phyloP scores from a whole-genome alignment of 2,113 vertebrate species.

The Rousettus leschenaultii region DNA sequence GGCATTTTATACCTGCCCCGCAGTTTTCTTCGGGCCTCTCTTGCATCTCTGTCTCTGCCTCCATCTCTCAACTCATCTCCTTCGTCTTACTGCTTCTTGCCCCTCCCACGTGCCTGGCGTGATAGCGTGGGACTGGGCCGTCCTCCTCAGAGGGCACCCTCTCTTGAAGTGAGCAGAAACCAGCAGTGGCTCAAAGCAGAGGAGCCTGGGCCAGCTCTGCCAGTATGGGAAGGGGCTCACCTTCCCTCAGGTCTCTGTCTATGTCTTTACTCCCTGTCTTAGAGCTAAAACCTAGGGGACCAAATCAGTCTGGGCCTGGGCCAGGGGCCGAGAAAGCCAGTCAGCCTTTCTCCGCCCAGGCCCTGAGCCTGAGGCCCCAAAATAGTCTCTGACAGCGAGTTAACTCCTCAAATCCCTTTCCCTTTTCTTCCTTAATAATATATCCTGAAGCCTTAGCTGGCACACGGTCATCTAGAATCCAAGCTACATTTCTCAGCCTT shows the following conservation, averaged over 20 bases:
- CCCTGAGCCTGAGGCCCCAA: background rate
- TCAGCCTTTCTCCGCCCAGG: background rate
- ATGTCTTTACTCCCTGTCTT: background rate
- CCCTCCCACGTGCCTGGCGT: background rate
- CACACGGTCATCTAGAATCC: background rate
- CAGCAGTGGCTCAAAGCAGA: background rate
- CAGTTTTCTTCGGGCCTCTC: background rate
- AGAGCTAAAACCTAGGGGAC: background rate
- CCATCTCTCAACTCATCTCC: background rate
- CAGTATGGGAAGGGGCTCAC: no score
- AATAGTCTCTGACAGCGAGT: background rate
- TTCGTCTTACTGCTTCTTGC: background rate
- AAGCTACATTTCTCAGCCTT: background rate
- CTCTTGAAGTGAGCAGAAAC: background rate
- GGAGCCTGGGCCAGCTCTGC: background rate
- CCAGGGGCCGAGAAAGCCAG: background rate
- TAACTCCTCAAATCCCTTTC: background rate
- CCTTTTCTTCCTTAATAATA: background rate
- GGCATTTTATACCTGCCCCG: background rate
- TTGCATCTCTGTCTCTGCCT: background rate
- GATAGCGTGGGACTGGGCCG: background rate
- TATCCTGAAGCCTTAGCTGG: background rate
- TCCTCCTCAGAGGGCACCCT: background rate
- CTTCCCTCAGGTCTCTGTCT: background rate
- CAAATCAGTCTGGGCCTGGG: background rate